Evolutionary conservation across 2,888 invertebrate genomes (phyloP).

Genomic region (Noctua janthina): DNA sequence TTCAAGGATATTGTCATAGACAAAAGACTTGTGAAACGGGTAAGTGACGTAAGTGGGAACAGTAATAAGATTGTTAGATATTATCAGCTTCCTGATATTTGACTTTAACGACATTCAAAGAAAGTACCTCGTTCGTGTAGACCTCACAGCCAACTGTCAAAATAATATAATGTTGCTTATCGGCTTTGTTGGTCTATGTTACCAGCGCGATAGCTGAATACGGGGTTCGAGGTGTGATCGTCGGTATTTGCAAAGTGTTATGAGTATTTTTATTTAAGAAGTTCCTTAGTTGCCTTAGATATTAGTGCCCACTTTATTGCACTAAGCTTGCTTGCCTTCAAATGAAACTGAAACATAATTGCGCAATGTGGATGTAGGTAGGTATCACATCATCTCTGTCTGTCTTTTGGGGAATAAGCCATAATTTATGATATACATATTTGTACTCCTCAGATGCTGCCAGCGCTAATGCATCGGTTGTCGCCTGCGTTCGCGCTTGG

Average conservation of each 20-base stretch:
- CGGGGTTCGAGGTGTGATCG: too few species aligned
- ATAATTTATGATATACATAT: not conserved
- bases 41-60: slow-evolving; percentile 3
- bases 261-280: not conserved
- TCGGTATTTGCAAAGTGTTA: not conserved
- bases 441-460: slow-evolving; percentile 90
- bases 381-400: not conserved
- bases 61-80: slow-evolving; percentile 7
- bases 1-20: not conserved
- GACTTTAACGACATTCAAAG: slow-evolving; percentile 7
- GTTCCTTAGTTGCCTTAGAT: not conserved
- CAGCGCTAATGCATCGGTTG: slow-evolving; percentile 92
- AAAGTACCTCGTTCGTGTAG: not conserved
- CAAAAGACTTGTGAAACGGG: not conserved
- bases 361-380: not conserved
- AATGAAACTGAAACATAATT: not conserved
- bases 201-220: not conserved
- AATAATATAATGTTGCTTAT: not conserved
- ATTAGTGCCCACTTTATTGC: not conserved
- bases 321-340: not conserved
- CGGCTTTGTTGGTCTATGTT: not conserved
- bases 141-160: not conserved
- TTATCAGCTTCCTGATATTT: slow-evolving; percentile 22
- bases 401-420: not conserved
- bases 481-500: slow-evolving; percentile 93